Percentiles rank a stretch among this genome's conserved stretches.
These are phyloP conservation scores for Seriola rivoliana DNA, from an alignment of 2,113 vertebrate genomes.

Conservation along the genomic window DNA sequence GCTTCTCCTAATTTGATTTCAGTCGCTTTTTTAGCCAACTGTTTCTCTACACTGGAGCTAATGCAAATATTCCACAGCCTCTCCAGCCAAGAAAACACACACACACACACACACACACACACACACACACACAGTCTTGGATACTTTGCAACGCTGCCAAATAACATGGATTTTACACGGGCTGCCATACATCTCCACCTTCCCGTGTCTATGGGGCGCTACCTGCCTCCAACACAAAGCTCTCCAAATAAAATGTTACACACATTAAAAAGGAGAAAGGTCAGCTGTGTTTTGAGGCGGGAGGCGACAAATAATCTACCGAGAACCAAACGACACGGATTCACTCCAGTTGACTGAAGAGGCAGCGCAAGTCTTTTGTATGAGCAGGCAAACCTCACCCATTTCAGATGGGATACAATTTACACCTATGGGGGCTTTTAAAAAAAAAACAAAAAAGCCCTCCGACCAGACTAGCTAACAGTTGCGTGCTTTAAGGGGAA, in stretches of 20 bases:
- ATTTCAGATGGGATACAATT: constrained; percentile 54
- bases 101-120: constrained; percentile 10
- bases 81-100: constrained; percentile 33
- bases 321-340: constrained; percentile 34
- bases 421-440: constrained; percentile 56
- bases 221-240: constrained; percentile 37
- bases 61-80: constrained; percentile 45
- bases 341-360: constrained; percentile 20
- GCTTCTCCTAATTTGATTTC: background rate
- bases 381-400: constrained; percentile 73
- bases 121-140: constrained; percentile 30
- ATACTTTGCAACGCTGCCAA: constrained; percentile 61
- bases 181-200: constrained; percentile 48
- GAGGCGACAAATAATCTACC: background rate
- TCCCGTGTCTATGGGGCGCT: constrained; percentile 25
- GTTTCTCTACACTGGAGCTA: constrained; percentile 27
- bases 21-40: background rate
- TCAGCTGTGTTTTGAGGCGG: background rate
- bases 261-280: no score
- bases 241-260: background rate
- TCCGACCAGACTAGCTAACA: constrained; percentile 8
- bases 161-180: constrained; percentile 32
- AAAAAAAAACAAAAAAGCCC: background rate
- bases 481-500: constrained; percentile 15
- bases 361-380: constrained; percentile 71